These are phyloP conservation scores for Tenrec ecaudatus DNA, from an alignment of 2,113 vertebrate genomes.

Conservation along the genomic window DNA sequence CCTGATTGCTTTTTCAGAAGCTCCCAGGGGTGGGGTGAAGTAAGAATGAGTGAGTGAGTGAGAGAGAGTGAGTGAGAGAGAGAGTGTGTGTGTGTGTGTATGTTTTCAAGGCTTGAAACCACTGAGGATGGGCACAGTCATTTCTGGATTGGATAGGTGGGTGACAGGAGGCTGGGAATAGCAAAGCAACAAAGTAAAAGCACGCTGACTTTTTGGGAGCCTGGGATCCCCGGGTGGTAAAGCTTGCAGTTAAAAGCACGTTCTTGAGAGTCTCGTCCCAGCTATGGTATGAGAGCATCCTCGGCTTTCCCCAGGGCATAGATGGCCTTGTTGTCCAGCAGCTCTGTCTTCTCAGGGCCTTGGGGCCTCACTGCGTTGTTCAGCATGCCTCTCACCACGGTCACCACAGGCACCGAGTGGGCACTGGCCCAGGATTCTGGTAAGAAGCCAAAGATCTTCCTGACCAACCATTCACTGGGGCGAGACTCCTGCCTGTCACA, in stretches of 20 bases:
- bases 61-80: too few species aligned
- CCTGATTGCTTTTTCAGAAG: background rate
- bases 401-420: conserved; percentile 85
- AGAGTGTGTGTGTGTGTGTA: background rate
- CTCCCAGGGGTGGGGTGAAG: background rate
- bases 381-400: conserved; percentile 84
- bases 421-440: conserved; percentile 81
- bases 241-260: background rate
- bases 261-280: conserved; percentile 19
- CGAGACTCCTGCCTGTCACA: conserved; percentile 88
- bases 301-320: conserved; percentile 81
- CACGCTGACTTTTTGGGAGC: background rate
- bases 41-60: too few species aligned
- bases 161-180: background rate
- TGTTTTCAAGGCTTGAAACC: background rate
- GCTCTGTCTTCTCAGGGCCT: conserved; percentile 79
- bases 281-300: conserved; percentile 12
- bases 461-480: conserved; percentile 85
- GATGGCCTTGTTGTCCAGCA: conserved; percentile 90
- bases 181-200: background rate
- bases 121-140: background rate
- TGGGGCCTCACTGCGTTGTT: conserved; percentile 85
- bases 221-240: background rate
- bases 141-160: background rate
- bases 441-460: conserved; percentile 84